Evolutionary conservation across 2,888 invertebrate species (phyloP).

Genomic region (Thymelicus acteon): DNA sequence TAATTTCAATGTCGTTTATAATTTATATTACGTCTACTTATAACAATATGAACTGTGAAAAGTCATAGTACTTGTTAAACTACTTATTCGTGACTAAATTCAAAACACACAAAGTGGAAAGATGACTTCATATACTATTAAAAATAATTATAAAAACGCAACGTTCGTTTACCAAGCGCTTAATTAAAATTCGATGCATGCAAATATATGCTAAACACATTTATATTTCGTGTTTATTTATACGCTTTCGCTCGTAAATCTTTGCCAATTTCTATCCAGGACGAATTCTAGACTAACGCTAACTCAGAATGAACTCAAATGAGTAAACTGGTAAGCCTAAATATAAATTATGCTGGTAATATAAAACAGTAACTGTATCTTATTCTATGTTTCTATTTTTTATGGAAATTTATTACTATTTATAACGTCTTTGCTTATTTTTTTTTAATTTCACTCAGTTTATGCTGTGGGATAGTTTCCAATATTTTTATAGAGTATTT

Average conservation of each 20-base stretch:
- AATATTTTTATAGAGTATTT: too few relatives aligned
- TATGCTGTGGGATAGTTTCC: too few relatives aligned
- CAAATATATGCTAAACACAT: conserved; percentile 33
- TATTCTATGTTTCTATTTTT: too few relatives aligned
- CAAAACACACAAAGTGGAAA: neutral
- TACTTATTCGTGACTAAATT: neutral
- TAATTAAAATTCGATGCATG: conserved; percentile 26
- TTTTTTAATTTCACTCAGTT: too few relatives aligned
- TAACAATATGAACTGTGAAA: too few relatives aligned
- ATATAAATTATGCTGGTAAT: too few relatives aligned
- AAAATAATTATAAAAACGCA: conserved; percentile 1
- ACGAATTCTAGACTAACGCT: conserved; percentile 11
- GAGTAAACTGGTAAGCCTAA: neutral
- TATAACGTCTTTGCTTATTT: too few relatives aligned
- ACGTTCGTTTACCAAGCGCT: neutral
- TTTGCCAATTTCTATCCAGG: conserved; percentile 15
- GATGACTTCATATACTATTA: neutral
- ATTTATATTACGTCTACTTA: too few relatives aligned
- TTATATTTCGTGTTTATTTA: conserved; percentile 33
- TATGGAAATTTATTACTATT: too few relatives aligned
- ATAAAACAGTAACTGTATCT: too few relatives aligned
- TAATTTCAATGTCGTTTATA: too few relatives aligned
- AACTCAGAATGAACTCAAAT: neutral
- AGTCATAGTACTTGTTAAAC: too few relatives aligned
- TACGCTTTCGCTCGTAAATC: conserved; percentile 36